These are phyloP conservation scores for Leptogaster cylindrica DNA, from an alignment of 2,888 invertebrate genomes.

Conservation along the genomic window DNA sequence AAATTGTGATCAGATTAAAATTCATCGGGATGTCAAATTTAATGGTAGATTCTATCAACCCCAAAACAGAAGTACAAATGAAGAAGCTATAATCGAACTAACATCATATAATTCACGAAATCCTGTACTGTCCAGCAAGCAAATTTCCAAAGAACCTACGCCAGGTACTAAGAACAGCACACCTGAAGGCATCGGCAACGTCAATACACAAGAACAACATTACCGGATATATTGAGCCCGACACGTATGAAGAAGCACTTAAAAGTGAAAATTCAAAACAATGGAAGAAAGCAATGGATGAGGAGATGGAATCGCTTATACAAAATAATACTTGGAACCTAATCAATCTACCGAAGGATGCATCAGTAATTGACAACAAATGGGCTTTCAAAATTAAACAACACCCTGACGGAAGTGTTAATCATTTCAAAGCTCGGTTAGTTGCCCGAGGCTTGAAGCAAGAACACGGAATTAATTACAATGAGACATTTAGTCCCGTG, in stretches of 20 bases:
- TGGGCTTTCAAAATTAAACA: slow-evolving; percentile 52
- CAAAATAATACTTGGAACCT: slow-evolving; percentile 48
- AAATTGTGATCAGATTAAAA: no score
- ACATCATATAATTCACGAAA: no score
- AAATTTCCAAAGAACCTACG: no score
- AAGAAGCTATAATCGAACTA: no score
- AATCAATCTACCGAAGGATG: slow-evolving; percentile 41
- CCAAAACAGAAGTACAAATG: no score
- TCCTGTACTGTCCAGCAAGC: no score
- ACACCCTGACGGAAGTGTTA: slow-evolving; percentile 46
- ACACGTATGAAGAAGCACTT: neutral
- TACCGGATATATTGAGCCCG: no score
- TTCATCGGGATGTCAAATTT: no score
- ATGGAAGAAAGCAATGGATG: slow-evolving; percentile 46
- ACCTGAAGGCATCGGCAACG: no score
- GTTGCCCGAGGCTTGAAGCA: slow-evolving; percentile 52
- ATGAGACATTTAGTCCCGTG: slow-evolving; percentile 54
- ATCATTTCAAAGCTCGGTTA: slow-evolving; percentile 51
- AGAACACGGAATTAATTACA: slow-evolving; percentile 51
- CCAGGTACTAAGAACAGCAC: no score
- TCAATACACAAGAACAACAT: no score
- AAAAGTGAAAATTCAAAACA: neutral
- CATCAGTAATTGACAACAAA: slow-evolving; percentile 49
- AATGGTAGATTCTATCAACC: no score
- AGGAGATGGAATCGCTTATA: slow-evolving; percentile 45